Conservation (phyloP, 37 sponge, comb jelly and placozoan genomes). For the Diacarnus erythraeanus region DNA sequence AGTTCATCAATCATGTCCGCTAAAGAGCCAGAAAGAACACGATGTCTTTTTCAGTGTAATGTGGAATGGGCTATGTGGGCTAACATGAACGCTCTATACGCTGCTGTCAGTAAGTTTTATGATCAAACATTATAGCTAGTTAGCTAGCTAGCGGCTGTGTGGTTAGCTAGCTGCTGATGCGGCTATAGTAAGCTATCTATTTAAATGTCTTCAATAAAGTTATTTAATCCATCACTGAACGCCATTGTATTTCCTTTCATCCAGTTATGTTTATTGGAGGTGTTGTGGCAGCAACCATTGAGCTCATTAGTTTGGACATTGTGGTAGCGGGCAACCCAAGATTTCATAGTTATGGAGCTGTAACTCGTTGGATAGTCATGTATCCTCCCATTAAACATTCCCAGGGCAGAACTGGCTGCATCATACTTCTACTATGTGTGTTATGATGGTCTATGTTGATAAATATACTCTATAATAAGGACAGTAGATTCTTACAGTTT, state of each 20-base stretch:
- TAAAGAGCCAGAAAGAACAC: neutral
- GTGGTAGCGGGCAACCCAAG: neutral
- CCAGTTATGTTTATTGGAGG: constrained; percentile 62
- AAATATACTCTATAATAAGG: too few relatives aligned
- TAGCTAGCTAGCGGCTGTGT: neutral
- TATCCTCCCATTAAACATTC: constrained; percentile 80
- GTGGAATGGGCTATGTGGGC: constrained; percentile 89
- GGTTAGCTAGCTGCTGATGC: neutral
- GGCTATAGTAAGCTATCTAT: neutral
- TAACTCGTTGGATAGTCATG: constrained; percentile 62
- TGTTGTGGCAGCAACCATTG: constrained; percentile 55
- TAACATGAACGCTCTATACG: constrained; percentile 70
- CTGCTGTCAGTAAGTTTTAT: constrained; percentile 43
- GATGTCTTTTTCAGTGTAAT: constrained; percentile 1
- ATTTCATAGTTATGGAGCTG: constrained; percentile 51
- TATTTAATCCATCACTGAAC: neutral
- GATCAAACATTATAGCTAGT: neutral
- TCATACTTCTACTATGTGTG: too few relatives aligned
- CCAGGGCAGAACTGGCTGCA: too few relatives aligned
- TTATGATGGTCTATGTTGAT: too few relatives aligned
- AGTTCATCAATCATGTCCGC: neutral
- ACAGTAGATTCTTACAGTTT: too few relatives aligned
- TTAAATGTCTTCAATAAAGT: neutral
- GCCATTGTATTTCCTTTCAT: neutral
- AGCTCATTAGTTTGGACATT: constrained; percentile 11